Base-by-base conservation (phyloP, 2,797 vertebrate genomes). In the Lepidocolaptes lacrymiger region DNA sequence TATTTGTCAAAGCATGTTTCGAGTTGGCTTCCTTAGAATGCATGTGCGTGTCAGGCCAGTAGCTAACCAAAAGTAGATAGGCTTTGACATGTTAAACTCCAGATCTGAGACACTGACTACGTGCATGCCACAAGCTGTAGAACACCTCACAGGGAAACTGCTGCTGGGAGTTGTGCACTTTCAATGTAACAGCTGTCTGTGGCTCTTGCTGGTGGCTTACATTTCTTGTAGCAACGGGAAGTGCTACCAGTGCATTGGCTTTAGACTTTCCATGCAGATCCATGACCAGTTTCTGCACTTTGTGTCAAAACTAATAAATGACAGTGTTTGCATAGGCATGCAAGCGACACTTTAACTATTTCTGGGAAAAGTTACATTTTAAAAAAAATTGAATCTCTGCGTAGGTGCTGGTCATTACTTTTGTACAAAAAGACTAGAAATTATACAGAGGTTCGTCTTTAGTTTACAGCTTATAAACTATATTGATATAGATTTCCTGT, bases 41-140 rank as follows among this genome's bases (percentile, higher is more conserved):
- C 52, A 3, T 61, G 21, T 51, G 59, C 21, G 0, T 56, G 55
- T 73, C 89, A 92, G 59, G 54, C 68, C 3, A 1, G 41, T 73
- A 72, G 56, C 37, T 75, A 68, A 72, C 26, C 78, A 75, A 41
- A 88, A 71, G 52, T 56, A 87, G 93, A 59, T 81, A 36, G 68
- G 73, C 94, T 96, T 96, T 83, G 81, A 92, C 75, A 68, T 77
- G 52, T 78, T 92, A 75, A 95, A 96, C 76, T 96, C 95, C 85
- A 63, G 26, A 66, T 93, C 10, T 61, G 54, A 95, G 54, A 21
- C 78, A 28, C 79, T 89, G 78, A 39, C 73, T 68, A 54, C 68
- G 34, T 30, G 37, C 44, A 9, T 88, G 74, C 85, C 59, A 49
- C 48, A 28, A 85, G 73, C 76, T 81, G 36, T 56, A 19, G 68